These are phyloP conservation scores for Spodoptera exigua DNA, from an alignment of 2,888 invertebrate genomes.

Conservation along the genomic window DNA sequence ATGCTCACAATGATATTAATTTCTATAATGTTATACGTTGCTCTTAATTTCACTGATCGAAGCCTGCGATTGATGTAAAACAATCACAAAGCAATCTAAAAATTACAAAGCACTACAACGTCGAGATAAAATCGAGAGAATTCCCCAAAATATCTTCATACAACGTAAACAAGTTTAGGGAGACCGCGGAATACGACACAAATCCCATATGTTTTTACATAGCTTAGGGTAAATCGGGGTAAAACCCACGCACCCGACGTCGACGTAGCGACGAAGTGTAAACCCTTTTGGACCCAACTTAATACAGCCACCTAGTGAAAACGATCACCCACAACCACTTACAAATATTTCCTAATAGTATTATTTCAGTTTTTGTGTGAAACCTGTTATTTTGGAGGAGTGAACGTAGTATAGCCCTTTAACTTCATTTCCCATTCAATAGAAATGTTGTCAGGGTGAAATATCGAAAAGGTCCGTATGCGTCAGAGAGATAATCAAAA, in stretches of 20 bases:
- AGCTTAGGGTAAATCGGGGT: slow-evolving; percentile 17
- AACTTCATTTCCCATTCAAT: too few species aligned
- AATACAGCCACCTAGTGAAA: slow-evolving; percentile 11
- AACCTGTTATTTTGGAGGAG: neutral
- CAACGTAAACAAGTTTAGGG: slow-evolving; percentile 6
- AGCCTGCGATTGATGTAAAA: too few species aligned
- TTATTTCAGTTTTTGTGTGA: too few species aligned
- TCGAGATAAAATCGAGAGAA: too few species aligned
- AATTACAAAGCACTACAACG: too few species aligned
- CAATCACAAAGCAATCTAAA: too few species aligned
- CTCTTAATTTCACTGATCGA: too few species aligned
- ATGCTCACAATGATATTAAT: too few species aligned
- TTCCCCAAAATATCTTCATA: slow-evolving; percentile 9
- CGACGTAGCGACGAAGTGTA: slow-evolving; percentile 8
- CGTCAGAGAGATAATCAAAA: too few species aligned
- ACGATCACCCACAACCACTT: slow-evolving; percentile 7
- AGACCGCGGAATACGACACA: slow-evolving; percentile 14
- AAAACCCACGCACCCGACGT: slow-evolving; percentile 20
- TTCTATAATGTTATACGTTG: too few species aligned
- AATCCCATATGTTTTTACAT: slow-evolving; percentile 26
- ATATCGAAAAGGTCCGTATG: too few species aligned
- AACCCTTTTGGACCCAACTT: slow-evolving; percentile 41
- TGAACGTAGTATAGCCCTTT: neutral
- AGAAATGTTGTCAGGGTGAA: too few species aligned
- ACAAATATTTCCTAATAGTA: slow-evolving; percentile 16